Percentiles rank a stretch among this genome's conserved stretches.
Conservation (phyloP, 2,888 invertebrate species). For the Troides aeacus region DNA sequence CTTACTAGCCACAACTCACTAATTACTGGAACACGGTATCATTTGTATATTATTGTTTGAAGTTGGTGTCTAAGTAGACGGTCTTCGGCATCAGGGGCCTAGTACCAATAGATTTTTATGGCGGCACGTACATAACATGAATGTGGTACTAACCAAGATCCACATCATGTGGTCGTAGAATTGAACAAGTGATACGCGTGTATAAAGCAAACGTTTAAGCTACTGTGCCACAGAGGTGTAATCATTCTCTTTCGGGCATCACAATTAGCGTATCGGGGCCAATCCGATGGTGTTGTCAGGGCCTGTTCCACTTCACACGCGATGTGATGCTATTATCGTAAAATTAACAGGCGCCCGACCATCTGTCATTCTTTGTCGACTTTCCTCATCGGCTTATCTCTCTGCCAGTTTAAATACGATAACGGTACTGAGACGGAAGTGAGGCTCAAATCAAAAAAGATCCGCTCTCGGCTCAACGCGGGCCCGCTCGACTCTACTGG, state of each 20-base stretch:
- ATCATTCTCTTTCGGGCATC: constrained; percentile 25
- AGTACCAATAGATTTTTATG: too few species aligned
- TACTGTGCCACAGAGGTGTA: not conserved
- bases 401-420: constrained; percentile 62
- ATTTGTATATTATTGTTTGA: too few species aligned
- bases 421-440: constrained; percentile 72
- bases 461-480: constrained; percentile 46
- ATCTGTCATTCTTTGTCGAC: constrained; percentile 66
- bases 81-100: too few species aligned
- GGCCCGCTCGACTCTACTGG: not conserved
- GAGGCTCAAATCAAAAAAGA: constrained; percentile 65
- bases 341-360: constrained; percentile 55
- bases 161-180: too few species aligned
- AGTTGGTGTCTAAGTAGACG: too few species aligned
- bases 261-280: constrained; percentile 37
- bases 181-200: too few species aligned
- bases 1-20: too few species aligned
- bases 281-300: constrained; percentile 35
- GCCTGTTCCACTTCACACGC: constrained; percentile 64
- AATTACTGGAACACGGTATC: too few species aligned
- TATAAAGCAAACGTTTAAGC: too few species aligned
- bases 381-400: constrained; percentile 57
- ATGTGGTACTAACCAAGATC: too few species aligned
- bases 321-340: constrained; percentile 56
- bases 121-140: too few species aligned